phyloP scores from a whole-genome alignment of 2,888 invertebrate genomes.

The Acleris holmiana region DNA sequence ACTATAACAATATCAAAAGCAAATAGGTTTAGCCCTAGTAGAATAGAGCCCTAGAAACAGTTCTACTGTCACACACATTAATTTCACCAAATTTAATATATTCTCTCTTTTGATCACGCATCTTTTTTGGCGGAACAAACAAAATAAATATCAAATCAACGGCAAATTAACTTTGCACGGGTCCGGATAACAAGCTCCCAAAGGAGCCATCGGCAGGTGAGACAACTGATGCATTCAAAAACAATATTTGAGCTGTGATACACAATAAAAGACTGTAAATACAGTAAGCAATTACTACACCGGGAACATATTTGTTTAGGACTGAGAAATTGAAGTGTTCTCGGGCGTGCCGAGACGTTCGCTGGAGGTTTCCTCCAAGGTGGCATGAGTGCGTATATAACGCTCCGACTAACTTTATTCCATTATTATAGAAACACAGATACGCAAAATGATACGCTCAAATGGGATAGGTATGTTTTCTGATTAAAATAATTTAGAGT shows the following conservation, averaged over 20 bases:
- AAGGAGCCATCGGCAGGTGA: constrained; percentile 72
- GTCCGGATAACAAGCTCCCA: constrained; percentile 56
- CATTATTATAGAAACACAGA: too few species aligned
- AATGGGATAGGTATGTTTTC: too few species aligned
- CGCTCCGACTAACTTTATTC: constrained; percentile 4
- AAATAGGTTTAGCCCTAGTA: too few species aligned
- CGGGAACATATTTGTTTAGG: constrained; percentile 83
- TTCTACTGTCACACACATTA: neutral
- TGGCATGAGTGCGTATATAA: constrained; percentile 34
- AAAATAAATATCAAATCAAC: constrained; percentile 66
- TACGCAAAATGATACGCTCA: too few species aligned
- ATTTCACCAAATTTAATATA: neutral
- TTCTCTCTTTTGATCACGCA: neutral
- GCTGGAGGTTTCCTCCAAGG: constrained; percentile 64
- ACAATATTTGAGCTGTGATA: constrained; percentile 81
- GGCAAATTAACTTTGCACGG: constrained; percentile 72
- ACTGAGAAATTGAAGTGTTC: constrained; percentile 81
- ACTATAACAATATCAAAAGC: too few species aligned
- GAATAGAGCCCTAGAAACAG: too few species aligned
- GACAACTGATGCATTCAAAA: constrained; percentile 77
- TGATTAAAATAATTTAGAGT: too few species aligned
- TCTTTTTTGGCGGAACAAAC: constrained; percentile 44
- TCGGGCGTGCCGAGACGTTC: constrained; percentile 77
- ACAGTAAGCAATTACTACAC: constrained; percentile 80
- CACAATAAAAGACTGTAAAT: constrained; percentile 83